These are phyloP conservation scores for Chrysaora quinquecirrha DNA, from an alignment of 30 jellyfish, hydroid and myxozoan species.

Conservation along the genomic window DNA sequence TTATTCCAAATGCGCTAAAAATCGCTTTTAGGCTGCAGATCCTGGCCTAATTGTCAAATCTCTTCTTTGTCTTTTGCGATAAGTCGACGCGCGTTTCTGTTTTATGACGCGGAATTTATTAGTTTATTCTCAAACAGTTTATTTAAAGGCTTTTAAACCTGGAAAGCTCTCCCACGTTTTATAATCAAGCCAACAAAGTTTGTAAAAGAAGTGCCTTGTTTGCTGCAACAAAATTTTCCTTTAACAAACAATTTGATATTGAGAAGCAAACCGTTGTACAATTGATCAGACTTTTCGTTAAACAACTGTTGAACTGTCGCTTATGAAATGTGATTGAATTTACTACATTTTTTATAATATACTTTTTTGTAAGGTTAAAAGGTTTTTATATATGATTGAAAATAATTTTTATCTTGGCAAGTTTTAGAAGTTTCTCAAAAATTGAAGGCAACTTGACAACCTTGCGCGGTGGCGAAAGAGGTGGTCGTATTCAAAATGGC, in stretches of 20 bases:
- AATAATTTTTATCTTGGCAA: neutral
- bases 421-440: neutral
- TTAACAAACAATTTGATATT: neutral
- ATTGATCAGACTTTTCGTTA: neutral
- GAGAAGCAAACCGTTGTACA: neutral
- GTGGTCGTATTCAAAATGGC: slow-evolving; percentile 68
- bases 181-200: neutral
- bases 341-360: too few relatives aligned
- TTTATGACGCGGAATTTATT: too few relatives aligned
- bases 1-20: too few relatives aligned
- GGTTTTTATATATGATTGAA: neutral
- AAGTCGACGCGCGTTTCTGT: too few relatives aligned
- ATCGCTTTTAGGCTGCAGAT: too few relatives aligned
- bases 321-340: too few relatives aligned
- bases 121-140: neutral
- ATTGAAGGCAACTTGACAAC: neutral
- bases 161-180: neutral
- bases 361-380: neutral
- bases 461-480: slow-evolving; percentile 1
- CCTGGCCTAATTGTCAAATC: too few relatives aligned
- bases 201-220: neutral
- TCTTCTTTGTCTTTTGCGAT: too few relatives aligned
- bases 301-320: too few relatives aligned
- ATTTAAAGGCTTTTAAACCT: neutral
- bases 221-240: slow-evolving; percentile 1